Evolutionary conservation across 2,888 invertebrate species (phyloP), one percentile per base, ranked within the genome.

Genomic region (Hypercompe scribonia): DNA sequence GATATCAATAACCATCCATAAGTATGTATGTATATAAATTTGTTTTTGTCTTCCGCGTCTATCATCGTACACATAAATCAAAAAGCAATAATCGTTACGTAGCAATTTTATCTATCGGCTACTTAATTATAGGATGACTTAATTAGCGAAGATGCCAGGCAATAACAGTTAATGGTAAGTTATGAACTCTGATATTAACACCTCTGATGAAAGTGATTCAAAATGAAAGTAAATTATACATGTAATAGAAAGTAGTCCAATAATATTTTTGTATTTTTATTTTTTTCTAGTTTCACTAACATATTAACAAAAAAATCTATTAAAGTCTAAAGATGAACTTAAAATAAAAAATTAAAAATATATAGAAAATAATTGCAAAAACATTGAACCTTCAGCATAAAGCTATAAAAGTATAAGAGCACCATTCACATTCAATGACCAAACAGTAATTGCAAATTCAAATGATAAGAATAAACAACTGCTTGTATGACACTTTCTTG

Each of bases 401-500:
- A 21, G 34, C n/a, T 34, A 54, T 33, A 34, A 54, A 68, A 68
- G 10, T 79, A 78, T 80, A 80, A 74, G 80, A 79, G 76, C 74
- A 72, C 85, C 76, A 80, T 83, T 86, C 85, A 83, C 78, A 68
- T 76, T 80, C 78, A 86, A 82, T 78, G 82, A 84, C 80, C 84
- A 81, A 84, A 81, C 87, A 89, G 85, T 89, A 89, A 91, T 89
- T 90, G 91, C 91, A 89, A 89, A 89, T 88, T 85, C 81, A 79
- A 76, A 71, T 70, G 85, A 86, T 85, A 84, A 81, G 75, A 79
- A 81, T 86, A 88, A 89, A 88, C 91, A 92, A 93, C 89, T 85
- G 88, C 91, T 81, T 92, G 91, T 93, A 90, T 87, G 90, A 90
- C 92, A 92, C 91, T 91, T 88, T 84, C 84, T 80, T 76, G 71